Percentiles rank a stretch among this genome's conserved stretches.
Evolutionary conservation across 2,888 invertebrate genomes (phyloP).

Genomic region (Dasypogon diadema): DNA sequence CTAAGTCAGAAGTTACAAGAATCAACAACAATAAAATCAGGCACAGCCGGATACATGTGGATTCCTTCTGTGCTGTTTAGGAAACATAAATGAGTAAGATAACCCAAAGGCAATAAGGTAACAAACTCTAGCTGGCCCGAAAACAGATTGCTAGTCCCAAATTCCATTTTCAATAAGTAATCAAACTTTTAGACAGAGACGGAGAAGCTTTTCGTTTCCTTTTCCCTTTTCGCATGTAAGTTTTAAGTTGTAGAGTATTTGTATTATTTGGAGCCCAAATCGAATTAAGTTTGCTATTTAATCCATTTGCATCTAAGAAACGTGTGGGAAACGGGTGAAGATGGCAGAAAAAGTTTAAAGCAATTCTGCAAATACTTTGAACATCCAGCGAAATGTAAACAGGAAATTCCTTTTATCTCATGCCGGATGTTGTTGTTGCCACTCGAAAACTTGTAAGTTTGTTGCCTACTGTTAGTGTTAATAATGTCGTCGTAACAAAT

Average conservation of each 20-base stretch:
- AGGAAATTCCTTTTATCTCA: conserved; percentile 54
- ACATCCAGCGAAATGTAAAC: conserved; percentile 52
- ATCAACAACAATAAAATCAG: too few species aligned
- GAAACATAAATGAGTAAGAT: conserved; percentile 19
- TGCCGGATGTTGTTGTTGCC: conserved; percentile 9
- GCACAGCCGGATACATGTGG: not conserved
- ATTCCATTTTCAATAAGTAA: conserved; percentile 26
- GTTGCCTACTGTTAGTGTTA: not conserved
- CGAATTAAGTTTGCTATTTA: conserved; percentile 14
- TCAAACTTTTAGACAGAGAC: conserved; percentile 9
- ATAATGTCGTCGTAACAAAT: conserved; percentile 10
- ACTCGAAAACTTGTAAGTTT: not conserved
- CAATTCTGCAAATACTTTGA: conserved; percentile 50
- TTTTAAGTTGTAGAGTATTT: conserved; percentile 15
- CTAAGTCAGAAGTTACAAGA: too few species aligned
- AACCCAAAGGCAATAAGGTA: conserved; percentile 17
- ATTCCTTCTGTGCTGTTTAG: too few species aligned
- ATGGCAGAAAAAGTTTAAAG: conserved; percentile 5
- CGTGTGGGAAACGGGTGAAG: not conserved
- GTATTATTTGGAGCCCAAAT: conserved; percentile 18
- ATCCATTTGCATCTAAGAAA: not conserved
- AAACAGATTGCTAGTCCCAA: conserved; percentile 26
- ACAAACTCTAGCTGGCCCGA: not conserved
- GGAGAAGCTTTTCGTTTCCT: conserved; percentile 11
- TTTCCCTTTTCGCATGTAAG: not conserved